Conservation (phyloP, 1,140 invertebrate genomes). For the Megalopta genalis region DNA sequence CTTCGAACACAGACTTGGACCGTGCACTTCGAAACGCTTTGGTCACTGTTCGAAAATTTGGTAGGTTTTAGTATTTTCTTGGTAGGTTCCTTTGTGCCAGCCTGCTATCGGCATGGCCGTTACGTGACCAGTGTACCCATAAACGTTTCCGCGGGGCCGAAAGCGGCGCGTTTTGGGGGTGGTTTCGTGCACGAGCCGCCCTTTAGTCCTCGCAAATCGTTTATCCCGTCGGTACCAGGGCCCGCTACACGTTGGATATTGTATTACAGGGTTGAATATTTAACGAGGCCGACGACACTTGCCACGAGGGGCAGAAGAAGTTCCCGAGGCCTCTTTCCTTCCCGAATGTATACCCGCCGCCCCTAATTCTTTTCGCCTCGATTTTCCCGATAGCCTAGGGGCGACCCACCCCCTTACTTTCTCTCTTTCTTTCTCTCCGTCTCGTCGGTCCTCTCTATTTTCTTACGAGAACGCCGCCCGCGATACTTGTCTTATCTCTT, state of each 20-base stretch:
- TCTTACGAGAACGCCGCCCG: constrained; percentile 29
- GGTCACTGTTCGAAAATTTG: too few species aligned
- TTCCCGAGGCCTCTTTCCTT: constrained; percentile 53
- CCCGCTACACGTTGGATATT: constrained; percentile 73
- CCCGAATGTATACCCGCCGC: constrained; percentile 50
- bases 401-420: constrained; percentile 32
- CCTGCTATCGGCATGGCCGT: constrained; percentile 9
- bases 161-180: constrained; percentile 29
- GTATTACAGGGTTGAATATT: constrained; percentile 79
- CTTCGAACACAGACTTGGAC: too few species aligned
- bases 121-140: constrained; percentile 31
- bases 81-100: not conserved
- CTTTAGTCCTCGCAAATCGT: constrained; percentile 58
- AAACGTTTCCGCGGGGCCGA: constrained; percentile 23
- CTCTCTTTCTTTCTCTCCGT: not conserved
- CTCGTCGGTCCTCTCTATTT: not conserved
- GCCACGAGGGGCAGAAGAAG: constrained; percentile 63
- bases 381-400: constrained; percentile 62
- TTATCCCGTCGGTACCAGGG: constrained; percentile 62
- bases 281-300: constrained; percentile 76
- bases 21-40: too few species aligned
- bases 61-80: too few species aligned
- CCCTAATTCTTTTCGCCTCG: constrained; percentile 66
- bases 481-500: constrained; percentile 55
- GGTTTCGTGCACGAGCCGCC: constrained; percentile 19